Evolutionary conservation across 2,797 vertebrate genomes (phyloP).

Genomic region (Pipistrellus kuhlii): DNA sequence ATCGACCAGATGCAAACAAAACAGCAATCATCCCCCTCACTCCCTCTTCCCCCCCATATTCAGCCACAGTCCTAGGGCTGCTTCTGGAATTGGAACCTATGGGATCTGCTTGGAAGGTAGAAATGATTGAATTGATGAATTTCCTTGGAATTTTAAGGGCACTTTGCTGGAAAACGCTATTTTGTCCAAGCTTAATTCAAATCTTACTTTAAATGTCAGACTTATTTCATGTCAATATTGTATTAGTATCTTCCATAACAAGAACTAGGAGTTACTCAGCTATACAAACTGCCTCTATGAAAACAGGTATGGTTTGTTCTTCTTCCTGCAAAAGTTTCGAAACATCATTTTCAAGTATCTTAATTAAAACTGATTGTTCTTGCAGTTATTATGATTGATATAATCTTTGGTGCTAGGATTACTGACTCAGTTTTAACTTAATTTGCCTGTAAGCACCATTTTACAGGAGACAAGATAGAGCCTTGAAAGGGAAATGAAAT

Average conservation of each 20-base stretch:
- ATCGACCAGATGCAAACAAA: slow-evolving; percentile 18
- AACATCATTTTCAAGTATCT: neutral
- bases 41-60: neutral
- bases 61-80: neutral
- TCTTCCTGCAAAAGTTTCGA: neutral
- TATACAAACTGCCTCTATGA: neutral
- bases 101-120: neutral
- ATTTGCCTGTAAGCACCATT: neutral
- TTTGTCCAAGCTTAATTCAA: neutral
- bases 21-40: neutral
- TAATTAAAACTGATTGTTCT: slow-evolving; percentile 9
- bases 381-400: slow-evolving; percentile 20
- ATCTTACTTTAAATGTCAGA: neutral
- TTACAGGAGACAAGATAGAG: neutral
- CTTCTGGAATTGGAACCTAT: neutral
- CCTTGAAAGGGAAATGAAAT: neutral
- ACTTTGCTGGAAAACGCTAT: slow-evolving; percentile 6
- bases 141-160: slow-evolving; percentile 49
- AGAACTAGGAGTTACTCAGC: slow-evolving; percentile 9
- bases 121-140: neutral
- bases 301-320: slow-evolving; percentile 4
- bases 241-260: neutral
- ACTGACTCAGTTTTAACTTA: slow-evolving; percentile 53
- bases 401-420: neutral
- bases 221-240: neutral